Evolutionary conservation across 1,140 invertebrate genomes (phyloP), one percentile per base, ranked within the genome.

Genomic region (Caerostris extrusa): DNA sequence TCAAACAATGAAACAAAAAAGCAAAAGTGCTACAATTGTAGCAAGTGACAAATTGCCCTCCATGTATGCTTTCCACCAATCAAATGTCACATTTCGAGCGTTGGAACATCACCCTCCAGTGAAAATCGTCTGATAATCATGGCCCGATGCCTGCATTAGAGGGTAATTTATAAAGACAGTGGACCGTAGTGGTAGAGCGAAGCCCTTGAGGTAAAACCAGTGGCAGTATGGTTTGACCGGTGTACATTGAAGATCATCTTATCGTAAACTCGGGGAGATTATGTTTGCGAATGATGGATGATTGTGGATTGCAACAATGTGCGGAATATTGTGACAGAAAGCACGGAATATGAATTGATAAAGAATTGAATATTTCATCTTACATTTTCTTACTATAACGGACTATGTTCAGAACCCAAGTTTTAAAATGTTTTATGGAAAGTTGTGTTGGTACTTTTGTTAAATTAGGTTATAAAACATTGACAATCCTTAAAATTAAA

Each of bases 161-260:
- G 71, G 34, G 71, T 34, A 77, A 77, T 77, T 77, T 77, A 77
- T 77, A 50, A 77, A 77, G 71, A 77, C 71, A 77, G 19, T 77
- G 71, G 5, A 77, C 19, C 71, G 71, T 77, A 12, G 8, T 17
- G 10, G 8, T 10, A 77, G 50, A 8, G 71, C 4, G 34, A 53
- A 77, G 71, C 71, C 71, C 34, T 53, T 12, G 71, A 50, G 71
- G 50, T 77, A 77, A 77, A 77, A 77, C 71, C 71, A 50, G 71
- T 77, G 53, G 71, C 34, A 3, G 10, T 50, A 34, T 53, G 71
- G 19, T 34, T 77, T 77, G 71, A 50, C 71, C 8, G 53, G 53
- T 34, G 53, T 34, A 14, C 12, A 3, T 50, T 10, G 71, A 50
- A 12, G 71, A 10, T 34, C 10, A 3, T 19, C n/a, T 50, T 19